These are phyloP conservation scores for Lepidurus apus DNA, from an alignment of 1,140 invertebrate genomes.

Conservation along the genomic window DNA sequence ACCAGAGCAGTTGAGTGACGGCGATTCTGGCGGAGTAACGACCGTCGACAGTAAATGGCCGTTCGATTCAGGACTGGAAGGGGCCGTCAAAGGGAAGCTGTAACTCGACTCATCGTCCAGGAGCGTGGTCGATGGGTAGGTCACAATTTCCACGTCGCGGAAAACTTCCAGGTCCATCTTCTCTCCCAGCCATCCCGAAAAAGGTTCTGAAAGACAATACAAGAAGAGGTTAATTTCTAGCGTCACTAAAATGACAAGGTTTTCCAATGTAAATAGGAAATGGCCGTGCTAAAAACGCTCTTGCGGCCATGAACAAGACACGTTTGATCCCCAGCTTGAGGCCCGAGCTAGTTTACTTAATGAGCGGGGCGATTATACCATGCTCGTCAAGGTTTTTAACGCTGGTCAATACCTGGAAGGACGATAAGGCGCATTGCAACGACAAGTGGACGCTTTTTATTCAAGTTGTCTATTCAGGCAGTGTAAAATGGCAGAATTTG, in stretches of 20 bases:
- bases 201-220: slow-evolving; percentile 56
- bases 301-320: background rate
- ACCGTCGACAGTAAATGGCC: background rate
- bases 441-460: background rate
- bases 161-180: slow-evolving; percentile 62
- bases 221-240: background rate
- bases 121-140: background rate
- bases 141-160: slow-evolving; percentile 51
- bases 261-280: background rate
- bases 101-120: slow-evolving; percentile 10
- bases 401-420: slow-evolving; percentile 11
- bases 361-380: background rate
- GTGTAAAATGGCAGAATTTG: background rate
- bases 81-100: background rate
- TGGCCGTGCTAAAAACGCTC: background rate
- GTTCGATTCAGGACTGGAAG: slow-evolving; percentile 24
- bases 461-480: background rate
- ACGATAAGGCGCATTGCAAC: background rate
- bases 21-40: background rate
- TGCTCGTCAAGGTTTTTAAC: slow-evolving; percentile 11
- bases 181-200: slow-evolving; percentile 62
- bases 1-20: background rate
- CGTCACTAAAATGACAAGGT: background rate
- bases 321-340: background rate
- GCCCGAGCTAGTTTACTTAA: background rate